Base-by-base conservation (phyloP, 1,140 invertebrate species). In the Triops longicaudatus region DNA sequence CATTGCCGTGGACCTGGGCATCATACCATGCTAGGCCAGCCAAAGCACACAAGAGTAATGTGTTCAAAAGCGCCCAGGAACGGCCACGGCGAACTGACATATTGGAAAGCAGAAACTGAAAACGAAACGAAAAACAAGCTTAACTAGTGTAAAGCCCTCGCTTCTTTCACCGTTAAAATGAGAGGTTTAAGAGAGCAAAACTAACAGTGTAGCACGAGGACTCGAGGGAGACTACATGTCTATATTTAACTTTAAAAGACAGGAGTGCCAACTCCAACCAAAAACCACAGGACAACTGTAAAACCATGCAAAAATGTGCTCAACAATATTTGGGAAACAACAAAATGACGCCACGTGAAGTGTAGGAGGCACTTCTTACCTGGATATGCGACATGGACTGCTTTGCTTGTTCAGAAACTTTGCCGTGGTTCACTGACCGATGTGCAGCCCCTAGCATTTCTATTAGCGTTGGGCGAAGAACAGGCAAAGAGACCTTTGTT, bases 361-460 rank as follows among this genome's bases (percentile, higher is more conserved):
- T n/a, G 14, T 63, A 9, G 22, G 14, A 6, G 50, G 14, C 50
- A 22, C 50, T 63, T 63, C 22, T 63, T 63, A 63, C 50, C 50
- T 63, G 50, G 50, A 63, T 63, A 22, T 63, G 50, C 10, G 50
- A 63, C 9, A 63, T 14, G 50, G 50, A 63, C 22, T 63, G 50
- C 10, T 17, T 63, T 5, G 50, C 50, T 63, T 63, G 50, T 2
- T 63, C 50, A 14, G 50, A 63, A 63, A 63, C 14, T 63, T 63
- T 63, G 50, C 50, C 50, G 50, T 63, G 50, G 50, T 63, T 63
- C 50, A 63, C 50, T 63, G 50, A 63, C 50, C 50, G 50, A n/a
- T 63, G 50, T 63, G 50, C 50, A 63, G 50, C 50, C 50, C 50
- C 50, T 63, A 63, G 50, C 50, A 63, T 63, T 63, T 63, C 50